Evolutionary conservation across 2,888 invertebrate species (phyloP), one percentile per base, ranked within the genome.

Genomic region (Andricus curvator): DNA sequence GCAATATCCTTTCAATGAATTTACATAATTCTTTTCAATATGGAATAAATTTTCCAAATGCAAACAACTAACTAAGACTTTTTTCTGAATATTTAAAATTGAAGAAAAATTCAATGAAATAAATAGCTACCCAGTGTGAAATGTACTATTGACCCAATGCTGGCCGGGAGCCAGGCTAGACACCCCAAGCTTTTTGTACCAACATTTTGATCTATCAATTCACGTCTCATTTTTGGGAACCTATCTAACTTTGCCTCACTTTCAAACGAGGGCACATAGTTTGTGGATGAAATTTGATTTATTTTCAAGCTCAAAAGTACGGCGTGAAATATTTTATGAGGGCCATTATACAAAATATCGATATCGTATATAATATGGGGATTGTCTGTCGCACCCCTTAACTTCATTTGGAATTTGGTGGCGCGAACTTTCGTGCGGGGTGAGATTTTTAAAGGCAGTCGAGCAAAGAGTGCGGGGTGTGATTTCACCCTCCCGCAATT

Each of bases 401-500:
- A 74, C 70, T 74, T 74, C 70, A 74, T 74, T 74, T 74, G 56
- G 70, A 51, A 74, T 74, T 74, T 74, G 70, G 70, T 74, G 70
- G 51, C 70, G 70, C 70, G 70, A 74, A 74, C 70, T 74, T 51
- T 74, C 48, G 51, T 13, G 51, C 56, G 29, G 70, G 70, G 51
- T 74, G 70, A 51, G 33, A 56, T 33, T 74, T 74, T 56, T 33
- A 74, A 33, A 60, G 65, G 65, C 67, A 68, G 37, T 48, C 37
- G 60, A 64, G 44, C 37, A 74, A 44, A 56, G 77, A 41, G 62
- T 56, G 56, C 25, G 48, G 65, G 17, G 80, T 77, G 51, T 78
- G 77, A 74, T 80, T 78, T 64, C 80, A 80, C 80, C 78, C 81
- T 66, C 76, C 44, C 48, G 74, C 81, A 68, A 83, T 81, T 80